phyloP scores from a whole-genome alignment of 2,888 invertebrate species.

The Polyploca ridens region DNA sequence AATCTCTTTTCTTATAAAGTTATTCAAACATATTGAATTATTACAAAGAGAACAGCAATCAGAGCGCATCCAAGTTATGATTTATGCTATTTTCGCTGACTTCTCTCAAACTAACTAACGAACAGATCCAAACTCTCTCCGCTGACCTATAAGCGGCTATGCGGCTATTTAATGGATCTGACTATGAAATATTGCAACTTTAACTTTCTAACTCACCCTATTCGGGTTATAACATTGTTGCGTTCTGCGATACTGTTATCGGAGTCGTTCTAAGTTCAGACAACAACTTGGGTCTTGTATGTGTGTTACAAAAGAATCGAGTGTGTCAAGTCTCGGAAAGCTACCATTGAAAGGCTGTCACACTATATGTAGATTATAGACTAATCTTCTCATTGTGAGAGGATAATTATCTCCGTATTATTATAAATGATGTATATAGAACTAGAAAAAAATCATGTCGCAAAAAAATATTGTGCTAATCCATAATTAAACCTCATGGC shows the following conservation, averaged over 20 bases:
- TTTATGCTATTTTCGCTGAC: conserved; percentile 52
- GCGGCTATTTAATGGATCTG: conserved; percentile 59
- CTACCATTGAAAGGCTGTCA: no score
- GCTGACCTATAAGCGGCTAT: conserved; percentile 63
- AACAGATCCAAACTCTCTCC: conserved; percentile 46
- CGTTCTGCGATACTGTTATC: background rate
- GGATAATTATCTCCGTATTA: no score
- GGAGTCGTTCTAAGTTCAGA: background rate
- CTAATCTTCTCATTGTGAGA: no score
- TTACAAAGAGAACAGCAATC: conserved; percentile 43
- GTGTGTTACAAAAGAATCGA: no score
- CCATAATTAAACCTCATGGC: no score
- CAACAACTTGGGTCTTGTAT: background rate
- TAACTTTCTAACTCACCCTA: conserved; percentile 52
- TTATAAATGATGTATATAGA: no score
- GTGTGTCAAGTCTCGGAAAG: no score
- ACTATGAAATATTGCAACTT: conserved; percentile 59
- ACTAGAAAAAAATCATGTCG: no score
- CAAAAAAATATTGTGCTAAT: no score
- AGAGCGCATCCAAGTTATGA: conserved; percentile 57
- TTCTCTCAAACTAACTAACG: conserved; percentile 29
- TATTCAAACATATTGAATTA: background rate
- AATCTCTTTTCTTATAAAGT: no score
- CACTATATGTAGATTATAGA: no score
- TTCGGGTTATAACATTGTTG: conserved; percentile 15